These are phyloP conservation scores for Parauchenoglanis ngamensis DNA, from an alignment of 2,797 vertebrate species.

Conservation along the genomic window DNA sequence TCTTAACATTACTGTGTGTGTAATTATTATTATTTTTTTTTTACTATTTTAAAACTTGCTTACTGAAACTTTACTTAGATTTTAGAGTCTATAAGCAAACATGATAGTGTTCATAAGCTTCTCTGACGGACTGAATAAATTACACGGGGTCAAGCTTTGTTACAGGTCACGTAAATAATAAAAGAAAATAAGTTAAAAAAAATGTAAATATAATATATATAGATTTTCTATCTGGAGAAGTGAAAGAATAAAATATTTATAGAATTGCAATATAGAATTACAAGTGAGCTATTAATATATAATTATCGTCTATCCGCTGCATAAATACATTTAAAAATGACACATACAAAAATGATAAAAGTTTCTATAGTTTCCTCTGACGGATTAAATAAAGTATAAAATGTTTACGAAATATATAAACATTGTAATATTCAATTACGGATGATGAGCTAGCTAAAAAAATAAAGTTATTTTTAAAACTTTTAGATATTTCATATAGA, in stretches of 20 bases:
- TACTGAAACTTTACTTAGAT: not conserved
- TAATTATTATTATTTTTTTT: not conserved
- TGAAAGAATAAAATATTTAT: not conserved
- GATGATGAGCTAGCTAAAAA: not conserved
- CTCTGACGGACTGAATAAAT: not conserved
- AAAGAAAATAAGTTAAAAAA: not conserved
- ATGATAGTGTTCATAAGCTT: not conserved
- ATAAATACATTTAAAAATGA: not conserved
- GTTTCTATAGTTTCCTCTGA: not conserved
- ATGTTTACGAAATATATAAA: not conserved
- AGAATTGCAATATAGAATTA: not conserved
- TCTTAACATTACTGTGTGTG: not conserved
- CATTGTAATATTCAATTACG: not conserved
- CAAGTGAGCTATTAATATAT: not conserved
- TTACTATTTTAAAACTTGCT: not conserved
- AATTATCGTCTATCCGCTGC: not conserved
- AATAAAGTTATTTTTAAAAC: not conserved
- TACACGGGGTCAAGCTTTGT: not conserved
- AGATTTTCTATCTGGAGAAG: not conserved
- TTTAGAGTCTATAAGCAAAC: not conserved
- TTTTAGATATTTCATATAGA: not conserved
- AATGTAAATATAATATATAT: not conserved
- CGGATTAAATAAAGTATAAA: not conserved
- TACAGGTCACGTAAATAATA: not conserved
- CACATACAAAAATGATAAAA: not conserved